A percentile compares a stretch with the other conserved stretches of the same genome.
Evolutionary conservation across 2,797 vertebrate genomes (phyloP).

Genomic region (Gymnopithys bicolor): DNA sequence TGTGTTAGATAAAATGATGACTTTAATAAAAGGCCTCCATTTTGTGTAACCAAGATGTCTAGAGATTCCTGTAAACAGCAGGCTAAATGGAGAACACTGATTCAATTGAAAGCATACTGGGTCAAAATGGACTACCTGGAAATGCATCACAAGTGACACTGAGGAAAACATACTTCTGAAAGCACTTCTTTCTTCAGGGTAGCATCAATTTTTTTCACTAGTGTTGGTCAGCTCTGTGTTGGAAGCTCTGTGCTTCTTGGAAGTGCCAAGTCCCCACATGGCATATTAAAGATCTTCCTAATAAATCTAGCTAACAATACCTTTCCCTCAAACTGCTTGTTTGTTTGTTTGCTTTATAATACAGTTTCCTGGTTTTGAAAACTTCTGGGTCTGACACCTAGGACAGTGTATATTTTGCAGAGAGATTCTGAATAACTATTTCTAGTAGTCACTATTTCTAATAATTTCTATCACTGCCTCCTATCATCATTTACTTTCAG

Average conservation of each 20-base stretch:
- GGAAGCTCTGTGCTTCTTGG: neutral
- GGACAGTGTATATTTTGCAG: constrained; percentile 30
- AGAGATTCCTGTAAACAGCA: constrained; percentile 45
- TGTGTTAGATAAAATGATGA: constrained; percentile 20
- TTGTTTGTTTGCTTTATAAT: constrained; percentile 32
- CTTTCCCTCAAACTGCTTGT: constrained; percentile 41
- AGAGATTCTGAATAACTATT: constrained; percentile 49
- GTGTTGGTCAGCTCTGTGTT: neutral
- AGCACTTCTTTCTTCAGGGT: neutral
- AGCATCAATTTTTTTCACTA: neutral
- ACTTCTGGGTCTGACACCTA: constrained; percentile 33
- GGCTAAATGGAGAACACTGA: constrained; percentile 11
- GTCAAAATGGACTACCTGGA: constrained; percentile 25
- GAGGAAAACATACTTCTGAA: constrained; percentile 18
- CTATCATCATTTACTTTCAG: constrained; percentile 60
- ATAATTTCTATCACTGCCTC: too few relatives aligned
- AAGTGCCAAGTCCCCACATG: constrained; percentile 26
- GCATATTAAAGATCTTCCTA: constrained; percentile 48
- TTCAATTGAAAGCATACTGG: constrained; percentile 59
- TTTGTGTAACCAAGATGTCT: neutral
- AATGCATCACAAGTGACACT: constrained; percentile 27
- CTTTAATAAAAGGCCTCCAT: neutral
- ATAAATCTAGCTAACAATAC: constrained; percentile 69
- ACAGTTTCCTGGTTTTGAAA: constrained; percentile 57
- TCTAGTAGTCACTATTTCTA: too few relatives aligned